A percentile compares a stretch with the other conserved stretches of the same genome.
Conservation (phyloP, 2,797 vertebrate genomes). For the Rachycentron canadum region DNA sequence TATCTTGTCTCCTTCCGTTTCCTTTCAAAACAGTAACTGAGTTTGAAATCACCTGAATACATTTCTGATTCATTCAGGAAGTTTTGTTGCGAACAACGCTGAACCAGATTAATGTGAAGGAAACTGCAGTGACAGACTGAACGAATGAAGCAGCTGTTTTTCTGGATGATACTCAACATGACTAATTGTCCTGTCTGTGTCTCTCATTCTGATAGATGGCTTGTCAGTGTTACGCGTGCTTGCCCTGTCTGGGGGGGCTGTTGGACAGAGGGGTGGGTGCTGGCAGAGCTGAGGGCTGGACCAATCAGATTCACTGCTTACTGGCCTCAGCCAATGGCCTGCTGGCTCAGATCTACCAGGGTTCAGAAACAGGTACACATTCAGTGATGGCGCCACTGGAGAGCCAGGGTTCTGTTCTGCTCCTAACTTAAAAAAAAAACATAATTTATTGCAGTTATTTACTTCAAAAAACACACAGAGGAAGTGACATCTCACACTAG, state of each 20-base stretch:
- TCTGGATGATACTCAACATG: background rate
- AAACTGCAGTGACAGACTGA: background rate
- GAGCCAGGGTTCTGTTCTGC: no score
- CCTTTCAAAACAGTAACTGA: background rate
- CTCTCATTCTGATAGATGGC: conserved; percentile 83
- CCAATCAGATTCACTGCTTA: conserved; percentile 90
- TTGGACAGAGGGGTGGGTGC: conserved; percentile 85
- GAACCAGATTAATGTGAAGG: no score
- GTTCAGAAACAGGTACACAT: conserved; percentile 85
- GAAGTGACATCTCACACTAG: no score
- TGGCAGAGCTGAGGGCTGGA: conserved; percentile 90
- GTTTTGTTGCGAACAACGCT: no score
- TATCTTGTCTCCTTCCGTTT: background rate
- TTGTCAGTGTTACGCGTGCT: conserved; percentile 89
- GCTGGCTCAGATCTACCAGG: conserved; percentile 88
- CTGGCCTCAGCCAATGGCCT: conserved; percentile 88
- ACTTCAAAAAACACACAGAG: no score
- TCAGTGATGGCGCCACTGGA: background rate
- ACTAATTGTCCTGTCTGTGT: background rate
- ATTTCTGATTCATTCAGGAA: no score
- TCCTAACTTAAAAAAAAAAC: no score
- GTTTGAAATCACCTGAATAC: no score
- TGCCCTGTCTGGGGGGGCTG: conserved; percentile 90
- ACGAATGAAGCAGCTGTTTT: background rate
- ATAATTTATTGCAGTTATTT: no score